Evolutionary conservation across 2,113 vertebrate species (phyloP).

Genomic region (Paradoxurus hermaphroditus): DNA sequence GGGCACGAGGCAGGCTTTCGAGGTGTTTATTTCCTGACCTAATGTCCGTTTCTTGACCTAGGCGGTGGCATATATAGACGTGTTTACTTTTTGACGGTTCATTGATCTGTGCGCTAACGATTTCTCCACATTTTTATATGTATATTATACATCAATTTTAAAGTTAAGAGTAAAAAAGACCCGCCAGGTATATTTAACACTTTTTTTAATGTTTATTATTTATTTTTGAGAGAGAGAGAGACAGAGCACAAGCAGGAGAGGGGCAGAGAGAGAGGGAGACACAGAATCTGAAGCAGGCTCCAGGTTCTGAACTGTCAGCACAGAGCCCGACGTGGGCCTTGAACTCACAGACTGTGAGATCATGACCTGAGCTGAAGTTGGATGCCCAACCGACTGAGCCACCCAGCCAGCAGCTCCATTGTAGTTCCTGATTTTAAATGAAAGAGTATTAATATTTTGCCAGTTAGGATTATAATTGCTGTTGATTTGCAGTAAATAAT

Average conservation of each 20-base stretch:
- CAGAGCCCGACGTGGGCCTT: neutral
- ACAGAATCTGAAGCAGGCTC: neutral
- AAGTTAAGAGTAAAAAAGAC: neutral
- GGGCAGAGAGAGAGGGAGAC: neutral
- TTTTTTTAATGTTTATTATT: neutral
- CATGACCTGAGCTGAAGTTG: neutral
- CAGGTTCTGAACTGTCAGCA: neutral
- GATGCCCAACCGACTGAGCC: neutral
- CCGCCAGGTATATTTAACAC: neutral
- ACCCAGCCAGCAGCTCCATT: neutral
- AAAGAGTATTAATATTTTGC: slow-evolving; percentile 33
- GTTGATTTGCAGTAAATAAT: neutral
- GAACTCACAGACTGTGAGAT: no score
- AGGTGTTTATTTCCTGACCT: neutral
- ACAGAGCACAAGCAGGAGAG: neutral
- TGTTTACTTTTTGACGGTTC: neutral
- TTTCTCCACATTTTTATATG: neutral
- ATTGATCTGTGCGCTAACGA: neutral
- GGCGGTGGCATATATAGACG: neutral
- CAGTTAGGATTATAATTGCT: neutral
- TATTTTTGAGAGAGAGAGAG: neutral
- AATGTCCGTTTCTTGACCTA: neutral
- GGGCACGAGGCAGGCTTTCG: neutral
- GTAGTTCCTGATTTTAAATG: neutral
- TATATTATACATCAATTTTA: neutral